Evolutionary conservation across 2,888 invertebrate genomes (phyloP).

Genomic region (Sinelater perroti): DNA sequence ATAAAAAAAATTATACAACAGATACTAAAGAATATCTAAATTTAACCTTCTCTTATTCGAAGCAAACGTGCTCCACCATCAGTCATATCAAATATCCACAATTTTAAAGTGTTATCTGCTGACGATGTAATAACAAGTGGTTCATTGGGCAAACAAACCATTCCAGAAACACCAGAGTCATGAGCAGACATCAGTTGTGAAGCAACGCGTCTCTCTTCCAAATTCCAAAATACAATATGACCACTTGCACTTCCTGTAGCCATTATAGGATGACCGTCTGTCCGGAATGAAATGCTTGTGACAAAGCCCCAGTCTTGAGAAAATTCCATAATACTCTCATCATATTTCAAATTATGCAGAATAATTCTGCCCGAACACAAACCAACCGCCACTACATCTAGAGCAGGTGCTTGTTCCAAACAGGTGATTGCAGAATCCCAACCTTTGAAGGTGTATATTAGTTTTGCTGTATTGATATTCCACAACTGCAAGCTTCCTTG

Average conservation of each 20-base stretch:
- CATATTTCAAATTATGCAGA: conserved; percentile 86
- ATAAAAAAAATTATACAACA: conserved; percentile 16
- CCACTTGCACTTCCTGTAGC: conserved; percentile 84
- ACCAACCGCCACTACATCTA: conserved; percentile 92
- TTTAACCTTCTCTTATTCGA: conserved; percentile 68
- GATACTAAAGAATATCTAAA: no score
- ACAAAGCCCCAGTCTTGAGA: conserved; percentile 92
- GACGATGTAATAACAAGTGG: conserved; percentile 91
- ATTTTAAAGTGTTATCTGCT: conserved; percentile 91
- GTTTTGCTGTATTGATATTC: conserved; percentile 83
- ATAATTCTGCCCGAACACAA: conserved; percentile 82
- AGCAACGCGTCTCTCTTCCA: conserved; percentile 81
- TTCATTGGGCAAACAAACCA: conserved; percentile 86
- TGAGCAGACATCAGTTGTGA: conserved; percentile 87
- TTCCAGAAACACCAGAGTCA: conserved; percentile 75
- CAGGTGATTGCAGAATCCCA: conserved; percentile 78
- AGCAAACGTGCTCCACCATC: conserved; percentile 89
- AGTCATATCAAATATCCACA: conserved; percentile 91
- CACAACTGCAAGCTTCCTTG: conserved; percentile 88
- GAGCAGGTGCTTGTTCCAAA: conserved; percentile 88
- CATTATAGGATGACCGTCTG: conserved; percentile 87
- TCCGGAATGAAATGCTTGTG: conserved; percentile 84
- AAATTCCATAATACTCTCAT: conserved; percentile 84
- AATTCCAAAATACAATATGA: conserved; percentile 92
- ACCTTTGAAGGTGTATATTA: conserved; percentile 79